A percentile compares a stretch with the other conserved stretches of the same genome.
Conservation (phyloP, 2,113 vertebrate species). For the Toxotes jaculatrix region DNA sequence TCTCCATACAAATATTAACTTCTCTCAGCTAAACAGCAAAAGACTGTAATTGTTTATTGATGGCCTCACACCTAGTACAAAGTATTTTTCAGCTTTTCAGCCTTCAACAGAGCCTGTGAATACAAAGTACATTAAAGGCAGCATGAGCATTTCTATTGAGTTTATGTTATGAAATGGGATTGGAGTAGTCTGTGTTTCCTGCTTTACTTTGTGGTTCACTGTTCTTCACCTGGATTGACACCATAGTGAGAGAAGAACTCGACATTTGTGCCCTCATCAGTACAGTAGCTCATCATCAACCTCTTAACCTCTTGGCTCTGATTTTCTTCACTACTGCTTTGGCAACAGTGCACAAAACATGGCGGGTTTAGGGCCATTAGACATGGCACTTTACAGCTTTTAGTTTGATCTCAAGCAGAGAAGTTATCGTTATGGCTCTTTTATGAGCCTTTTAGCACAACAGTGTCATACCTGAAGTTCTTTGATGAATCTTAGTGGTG, state of each 20-base stretch:
- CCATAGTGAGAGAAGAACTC: neutral
- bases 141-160: too few species aligned
- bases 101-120: neutral
- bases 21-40: too few species aligned
- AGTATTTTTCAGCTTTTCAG: neutral
- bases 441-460: neutral
- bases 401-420: neutral
- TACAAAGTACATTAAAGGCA: too few species aligned
- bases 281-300: neutral
- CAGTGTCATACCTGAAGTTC: neutral
- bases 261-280: neutral
- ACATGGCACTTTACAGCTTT: neutral
- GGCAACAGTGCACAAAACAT: neutral
- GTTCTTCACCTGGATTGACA: slow-evolving; percentile 3
- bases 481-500: neutral
- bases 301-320: neutral
- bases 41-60: too few species aligned
- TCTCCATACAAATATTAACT: neutral
- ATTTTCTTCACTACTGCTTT: neutral
- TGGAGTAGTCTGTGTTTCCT: neutral
- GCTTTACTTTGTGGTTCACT: neutral
- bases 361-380: neutral
- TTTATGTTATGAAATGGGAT: neutral
- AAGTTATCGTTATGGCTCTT: neutral
- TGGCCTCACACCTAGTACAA: neutral